Percentiles rank a stretch among this genome's conserved stretches.
Conservation (phyloP, 2,888 invertebrate genomes). For the Danaus chrysippus region DNA sequence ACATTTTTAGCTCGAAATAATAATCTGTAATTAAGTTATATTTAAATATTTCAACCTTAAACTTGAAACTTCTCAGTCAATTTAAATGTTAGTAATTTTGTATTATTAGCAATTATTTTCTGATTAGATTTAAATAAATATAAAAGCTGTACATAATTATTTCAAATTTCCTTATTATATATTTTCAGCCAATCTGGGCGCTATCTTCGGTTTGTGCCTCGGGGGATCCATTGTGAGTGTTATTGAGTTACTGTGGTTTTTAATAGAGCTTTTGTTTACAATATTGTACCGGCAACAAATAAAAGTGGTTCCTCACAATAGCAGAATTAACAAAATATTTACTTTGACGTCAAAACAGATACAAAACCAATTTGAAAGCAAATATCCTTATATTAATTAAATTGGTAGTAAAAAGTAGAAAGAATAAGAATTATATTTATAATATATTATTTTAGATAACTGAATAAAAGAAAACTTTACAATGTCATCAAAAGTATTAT, state of each 20-base stretch:
- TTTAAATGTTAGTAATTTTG: too few species aligned
- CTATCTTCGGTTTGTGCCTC: constrained; percentile 80
- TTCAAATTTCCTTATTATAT: not conserved
- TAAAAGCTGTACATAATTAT: not conserved
- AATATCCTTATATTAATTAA: constrained; percentile 24
- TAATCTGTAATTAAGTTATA: not conserved
- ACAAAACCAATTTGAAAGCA: constrained; percentile 4
- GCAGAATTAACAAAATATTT: constrained; percentile 15
- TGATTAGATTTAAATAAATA: not conserved
- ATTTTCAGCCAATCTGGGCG: constrained; percentile 79
- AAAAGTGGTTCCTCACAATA: constrained; percentile 9
- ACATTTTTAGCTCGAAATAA: not conserved
- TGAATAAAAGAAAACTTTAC: too few species aligned
- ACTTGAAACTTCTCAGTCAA: too few species aligned
- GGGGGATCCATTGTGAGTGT: constrained; percentile 81
- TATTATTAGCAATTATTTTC: too few species aligned
- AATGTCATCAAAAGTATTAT: too few species aligned
- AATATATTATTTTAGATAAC: too few species aligned
- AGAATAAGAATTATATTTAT: too few species aligned
- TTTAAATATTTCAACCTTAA: too few species aligned
- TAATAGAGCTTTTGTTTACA: constrained; percentile 44
- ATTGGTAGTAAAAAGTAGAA: too few species aligned
- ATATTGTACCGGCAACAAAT: constrained; percentile 22
- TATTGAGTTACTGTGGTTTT: constrained; percentile 75
- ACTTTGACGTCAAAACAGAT: constrained; percentile 15